These are phyloP conservation scores for Melanaphis sacchari DNA, from an alignment of 1,140 invertebrate species.

Conservation along the genomic window DNA sequence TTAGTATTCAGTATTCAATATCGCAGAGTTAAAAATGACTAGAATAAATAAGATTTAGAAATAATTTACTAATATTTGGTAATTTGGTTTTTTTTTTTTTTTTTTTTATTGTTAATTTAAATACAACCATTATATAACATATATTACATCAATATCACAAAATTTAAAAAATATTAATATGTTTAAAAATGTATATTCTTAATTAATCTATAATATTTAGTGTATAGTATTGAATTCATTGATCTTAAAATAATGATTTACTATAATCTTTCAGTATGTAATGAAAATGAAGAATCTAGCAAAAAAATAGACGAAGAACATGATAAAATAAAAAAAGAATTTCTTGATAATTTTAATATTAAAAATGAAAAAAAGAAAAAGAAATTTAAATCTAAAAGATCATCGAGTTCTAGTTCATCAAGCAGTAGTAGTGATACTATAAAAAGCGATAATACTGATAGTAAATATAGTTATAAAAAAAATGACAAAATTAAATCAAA, in stretches of 20 bases:
- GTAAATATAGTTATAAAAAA: slow-evolving; percentile 33
- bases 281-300: not conserved
- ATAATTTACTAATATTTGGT: too few relatives aligned
- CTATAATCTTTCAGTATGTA: not conserved
- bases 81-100: too few relatives aligned
- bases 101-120: not conserved
- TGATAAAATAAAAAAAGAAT: slow-evolving; percentile 15
- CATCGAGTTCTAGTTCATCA: slow-evolving; percentile 28
- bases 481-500: slow-evolving; percentile 18
- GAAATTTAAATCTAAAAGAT: slow-evolving; percentile 17
- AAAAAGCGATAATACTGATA: not conserved
- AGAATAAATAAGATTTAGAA: not conserved
- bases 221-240: not conserved
- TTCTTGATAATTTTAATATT: not conserved
- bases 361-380: slow-evolving; percentile 33
- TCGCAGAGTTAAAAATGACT: not conserved
- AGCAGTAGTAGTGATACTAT: slow-evolving; percentile 37
- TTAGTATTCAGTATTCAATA: slow-evolving; percentile 22
- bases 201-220: too few relatives aligned
- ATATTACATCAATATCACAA: not conserved
- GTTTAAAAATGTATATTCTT: too few relatives aligned
- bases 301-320: not conserved
- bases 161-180: not conserved
- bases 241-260: not conserved
- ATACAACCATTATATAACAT: not conserved